A percentile compares a stretch with the other conserved stretches of the same genome.
phyloP scores from a whole-genome alignment of 2,888 invertebrate species.

The Callyntrura guangdongensis region DNA sequence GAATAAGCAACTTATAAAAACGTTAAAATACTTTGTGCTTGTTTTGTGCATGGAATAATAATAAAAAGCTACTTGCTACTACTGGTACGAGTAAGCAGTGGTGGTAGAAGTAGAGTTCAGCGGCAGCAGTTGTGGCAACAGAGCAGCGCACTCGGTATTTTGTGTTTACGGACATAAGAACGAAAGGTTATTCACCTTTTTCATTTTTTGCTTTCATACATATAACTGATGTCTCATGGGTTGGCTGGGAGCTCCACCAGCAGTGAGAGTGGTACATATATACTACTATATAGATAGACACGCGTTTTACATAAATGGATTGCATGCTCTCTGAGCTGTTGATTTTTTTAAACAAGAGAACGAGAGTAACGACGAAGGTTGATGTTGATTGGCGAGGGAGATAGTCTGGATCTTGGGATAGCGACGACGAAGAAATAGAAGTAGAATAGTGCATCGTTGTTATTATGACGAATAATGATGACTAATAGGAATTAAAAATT shows the following conservation, averaged over 20 bases:
- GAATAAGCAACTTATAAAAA: too few relatives aligned
- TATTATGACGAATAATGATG: too few relatives aligned
- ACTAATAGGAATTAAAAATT: too few relatives aligned
- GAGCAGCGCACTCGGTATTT: neutral
- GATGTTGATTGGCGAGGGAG: neutral
- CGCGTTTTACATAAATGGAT: neutral
- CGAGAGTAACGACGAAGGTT: neutral
- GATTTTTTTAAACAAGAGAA: neutral
- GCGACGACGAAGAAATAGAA: too few relatives aligned
- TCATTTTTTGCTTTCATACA: slow-evolving; percentile 37
- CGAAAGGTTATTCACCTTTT: slow-evolving; percentile 32
- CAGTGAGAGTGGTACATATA: neutral
- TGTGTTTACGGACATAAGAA: slow-evolving; percentile 39
- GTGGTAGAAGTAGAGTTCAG: neutral
- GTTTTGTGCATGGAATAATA: neutral
- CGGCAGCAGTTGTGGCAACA: neutral
- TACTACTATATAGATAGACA: neutral
- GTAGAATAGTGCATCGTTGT: too few relatives aligned
- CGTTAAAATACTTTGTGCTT: too few relatives aligned
- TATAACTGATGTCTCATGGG: neutral
- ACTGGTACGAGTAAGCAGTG: neutral
- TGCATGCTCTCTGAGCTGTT: neutral
- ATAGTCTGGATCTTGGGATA: neutral
- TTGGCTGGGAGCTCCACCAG: neutral
- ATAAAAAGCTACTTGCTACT: neutral